Base-by-base conservation (phyloP, 2,888 invertebrate species). In the Icerya purchasi region DNA sequence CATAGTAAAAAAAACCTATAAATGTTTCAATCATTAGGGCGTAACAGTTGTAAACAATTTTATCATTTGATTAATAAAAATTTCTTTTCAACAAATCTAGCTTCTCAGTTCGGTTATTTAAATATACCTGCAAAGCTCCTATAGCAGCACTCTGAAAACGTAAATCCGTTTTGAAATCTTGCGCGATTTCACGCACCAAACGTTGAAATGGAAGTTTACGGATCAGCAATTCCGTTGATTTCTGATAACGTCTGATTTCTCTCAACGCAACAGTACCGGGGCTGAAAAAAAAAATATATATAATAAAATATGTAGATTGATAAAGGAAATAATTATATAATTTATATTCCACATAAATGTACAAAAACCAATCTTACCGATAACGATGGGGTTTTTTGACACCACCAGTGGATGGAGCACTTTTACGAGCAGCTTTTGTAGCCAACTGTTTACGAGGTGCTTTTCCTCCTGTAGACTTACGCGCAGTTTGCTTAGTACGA, bases 241-340 rank as follows among this genome's bases (percentile, higher is more conserved):
- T 76, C 66, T 76, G 76, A 67, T 77, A 76, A 62, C 75, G 75
- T 63, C 83, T 72, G 52, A 83, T 83, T 71, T 84, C 83, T 66
- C 82, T 74, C 55, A 83, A 73, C 49, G 83, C 83, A 36, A 63
- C 63, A 1, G 63, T 63, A 50, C 64, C 64, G 8, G 64, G 64
- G 52, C 63, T 60, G 25, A 10, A 50, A 50, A 51, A 24, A 1
- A 49, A 54, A 18, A 1, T 18, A 14, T 14, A 22, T 23, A 2
- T 14, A 56, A 22, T 3, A 51, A 55, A 21, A 20, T 18, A n/a
- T n/a, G n/a, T n/a, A n/a, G n/a, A n/a, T n/a, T 24, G 25, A 36
- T 36, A n/a, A 3, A 50, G 10, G 22, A 50, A 36, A 49, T n/a
- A 2, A 25, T 18, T 20, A 19, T 49, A n/a, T 21, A 50, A 20